Base-by-base conservation (phyloP, 2,888 invertebrate genomes). In the Drosophila imparisetae region DNA sequence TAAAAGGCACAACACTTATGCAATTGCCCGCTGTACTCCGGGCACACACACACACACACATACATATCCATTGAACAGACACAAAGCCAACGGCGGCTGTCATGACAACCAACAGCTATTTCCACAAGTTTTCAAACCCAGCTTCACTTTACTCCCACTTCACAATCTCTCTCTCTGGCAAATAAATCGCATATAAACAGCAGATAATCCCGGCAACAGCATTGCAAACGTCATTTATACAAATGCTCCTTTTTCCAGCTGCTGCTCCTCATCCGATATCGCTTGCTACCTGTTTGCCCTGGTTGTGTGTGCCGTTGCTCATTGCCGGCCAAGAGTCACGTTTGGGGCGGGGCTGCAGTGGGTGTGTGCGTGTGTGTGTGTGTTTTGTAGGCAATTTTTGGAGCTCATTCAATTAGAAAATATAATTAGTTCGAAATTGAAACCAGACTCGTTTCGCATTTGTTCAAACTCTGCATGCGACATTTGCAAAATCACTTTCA, bases 1-100 rank as follows among this genome's bases (percentile, higher is more conserved):
- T 85, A 87, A 85, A 86, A 85, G 86, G 85, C 83, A 88, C 88
- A 85, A 85, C 83, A 81, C 83, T 85, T 85, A 81, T 85, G 86
- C 84, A 81, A 74, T 76, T 71, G 70, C 65, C 74, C 45, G 59
- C 38, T 54, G 50, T 62, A 65, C 58, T 45, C 27, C 72, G 62
- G 64, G 63, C 67, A 73, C 78, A 53, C 34, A 34, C 53, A 24
- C 8, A 38, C 13, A 40, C 36, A 38, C 49, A 21, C 3, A 15
- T 3, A 38, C 36, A 38, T 0, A 21, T 13, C 13, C 6, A 18
- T 11, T 70, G 65, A 59, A 69, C 65, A 53, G 49, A 42, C 60
- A 79, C 70, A 79, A 80, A 73, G 75, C 66, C 70, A 79, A 50
- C 52, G 84, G 72, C 87, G 85, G 84, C 65, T 68, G 83, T 67